A percentile compares a stretch with the other conserved stretches of the same genome.
Evolutionary conservation across 1,140 invertebrate genomes (phyloP).

Genomic region (Bombus superbus): DNA sequence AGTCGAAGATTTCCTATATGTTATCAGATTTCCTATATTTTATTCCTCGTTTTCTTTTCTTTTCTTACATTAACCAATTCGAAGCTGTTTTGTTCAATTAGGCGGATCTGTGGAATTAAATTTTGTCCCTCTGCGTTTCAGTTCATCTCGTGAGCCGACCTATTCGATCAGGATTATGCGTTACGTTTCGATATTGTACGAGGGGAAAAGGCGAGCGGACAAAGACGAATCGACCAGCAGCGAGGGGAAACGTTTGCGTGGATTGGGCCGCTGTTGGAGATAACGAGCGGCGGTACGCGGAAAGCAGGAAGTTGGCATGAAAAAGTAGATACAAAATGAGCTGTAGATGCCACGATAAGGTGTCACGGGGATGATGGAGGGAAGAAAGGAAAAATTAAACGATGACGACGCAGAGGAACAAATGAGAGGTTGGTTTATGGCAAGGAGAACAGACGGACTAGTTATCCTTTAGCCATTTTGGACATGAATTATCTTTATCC

Average conservation of each 20-base stretch:
- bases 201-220: too few relatives aligned
- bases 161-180: not conserved
- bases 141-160: too few relatives aligned
- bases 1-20: too few relatives aligned
- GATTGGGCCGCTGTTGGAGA: not conserved
- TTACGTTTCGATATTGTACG: not conserved
- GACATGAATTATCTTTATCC: not conserved
- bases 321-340: conserved; percentile 43
- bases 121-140: too few relatives aligned
- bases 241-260: not conserved
- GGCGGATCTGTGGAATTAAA: too few relatives aligned
- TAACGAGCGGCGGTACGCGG: not conserved
- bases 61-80: too few relatives aligned
- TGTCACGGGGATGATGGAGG: not conserved
- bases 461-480: not conserved
- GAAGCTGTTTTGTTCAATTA: too few relatives aligned
- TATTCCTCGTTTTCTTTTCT: too few relatives aligned
- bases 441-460: not conserved
- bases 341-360: conserved; percentile 26
- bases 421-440: conserved; percentile 20
- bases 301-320: conserved; percentile 11
- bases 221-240: not conserved
- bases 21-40: too few relatives aligned
- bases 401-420: not conserved
- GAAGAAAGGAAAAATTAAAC: conserved; percentile 9